Evolutionary conservation across 2,797 vertebrate genomes (phyloP).

Genomic region (Crenuchus spilurus): DNA sequence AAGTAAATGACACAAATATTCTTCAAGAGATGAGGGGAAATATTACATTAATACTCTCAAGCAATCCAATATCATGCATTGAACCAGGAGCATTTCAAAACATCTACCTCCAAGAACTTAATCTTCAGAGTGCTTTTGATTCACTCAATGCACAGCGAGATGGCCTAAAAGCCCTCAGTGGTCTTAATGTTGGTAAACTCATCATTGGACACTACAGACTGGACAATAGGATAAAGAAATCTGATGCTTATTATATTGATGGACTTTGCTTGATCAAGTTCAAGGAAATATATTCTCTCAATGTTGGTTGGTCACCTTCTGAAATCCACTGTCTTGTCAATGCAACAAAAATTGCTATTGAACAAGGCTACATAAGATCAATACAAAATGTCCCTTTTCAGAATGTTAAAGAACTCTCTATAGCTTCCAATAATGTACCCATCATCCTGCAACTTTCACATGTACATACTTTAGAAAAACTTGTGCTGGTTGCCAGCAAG

Average conservation of each 20-base stretch:
- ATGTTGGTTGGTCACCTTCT: rapidly evolving
- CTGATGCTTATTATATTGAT: conserved; percentile 46
- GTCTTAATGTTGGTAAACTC: conserved; percentile 68
- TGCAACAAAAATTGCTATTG: conserved; percentile 48
- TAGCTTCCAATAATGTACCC: neutral
- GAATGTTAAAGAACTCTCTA: conserved; percentile 41
- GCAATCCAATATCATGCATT: conserved; percentile 73
- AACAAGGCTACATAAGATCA: neutral
- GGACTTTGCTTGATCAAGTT: conserved; percentile 72
- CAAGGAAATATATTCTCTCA: conserved; percentile 67
- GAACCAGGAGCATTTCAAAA: conserved; percentile 65
- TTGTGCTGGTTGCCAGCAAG: conserved; percentile 1
- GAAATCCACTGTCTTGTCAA: conserved; percentile 30
- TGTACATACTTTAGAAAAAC: conserved; percentile 41
- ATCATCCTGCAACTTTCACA: conserved; percentile 29
- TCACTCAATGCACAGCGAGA: conserved; percentile 52
- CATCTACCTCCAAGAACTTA: conserved; percentile 62
- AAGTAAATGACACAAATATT: conserved; percentile 61
- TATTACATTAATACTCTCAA: conserved; percentile 75
- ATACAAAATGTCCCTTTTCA: conserved; percentile 11
- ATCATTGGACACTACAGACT: conserved; percentile 70
- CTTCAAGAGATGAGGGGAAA: conserved; percentile 61
- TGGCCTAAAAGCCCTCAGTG: conserved; percentile 68
- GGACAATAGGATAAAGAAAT: rapidly evolving
- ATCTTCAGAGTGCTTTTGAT: conserved; percentile 71